These are phyloP conservation scores for Pterois miles DNA, from an alignment of 2,797 vertebrate genomes.

Conservation along the genomic window DNA sequence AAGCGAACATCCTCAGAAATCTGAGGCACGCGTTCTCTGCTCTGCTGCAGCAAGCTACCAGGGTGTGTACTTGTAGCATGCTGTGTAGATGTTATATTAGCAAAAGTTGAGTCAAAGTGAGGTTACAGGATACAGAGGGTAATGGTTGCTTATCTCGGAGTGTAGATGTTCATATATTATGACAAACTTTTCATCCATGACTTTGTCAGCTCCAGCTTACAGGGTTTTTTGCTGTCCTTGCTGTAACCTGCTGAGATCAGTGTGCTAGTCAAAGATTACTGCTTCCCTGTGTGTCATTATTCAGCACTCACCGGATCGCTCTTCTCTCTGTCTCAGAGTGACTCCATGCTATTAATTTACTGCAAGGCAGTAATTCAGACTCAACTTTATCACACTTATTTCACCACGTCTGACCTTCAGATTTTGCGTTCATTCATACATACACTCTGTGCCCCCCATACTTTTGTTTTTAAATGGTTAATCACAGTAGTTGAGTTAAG, in stretches of 20 bases:
- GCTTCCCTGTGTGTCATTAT: conserved; percentile 55
- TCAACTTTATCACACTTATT: conserved; percentile 20
- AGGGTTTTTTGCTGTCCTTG: conserved; percentile 24
- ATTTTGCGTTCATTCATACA: too few species aligned
- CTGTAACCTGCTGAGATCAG: conserved; percentile 52
- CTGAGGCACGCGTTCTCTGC: not conserved
- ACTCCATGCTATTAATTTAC: conserved; percentile 48
- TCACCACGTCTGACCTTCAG: conserved; percentile 46
- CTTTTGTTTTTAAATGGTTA: too few species aligned
- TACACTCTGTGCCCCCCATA: too few species aligned
- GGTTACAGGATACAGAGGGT: not conserved
- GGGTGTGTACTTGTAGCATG: not conserved
- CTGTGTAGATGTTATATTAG: not conserved
- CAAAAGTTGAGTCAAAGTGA: not conserved
- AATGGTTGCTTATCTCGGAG: not conserved
- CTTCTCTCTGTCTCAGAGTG: conserved; percentile 17
- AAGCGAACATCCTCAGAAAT: conserved; percentile 30
- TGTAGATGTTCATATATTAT: not conserved
- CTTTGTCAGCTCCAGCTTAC: not conserved
- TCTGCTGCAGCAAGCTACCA: not conserved
- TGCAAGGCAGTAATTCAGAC: conserved; percentile 42
- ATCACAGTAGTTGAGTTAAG: too few species aligned
- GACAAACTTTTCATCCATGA: not conserved
- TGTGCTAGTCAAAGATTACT: conserved; percentile 50
- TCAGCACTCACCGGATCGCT: conserved; percentile 58